Conservation (phyloP, 1,140 invertebrate species). For the Venustaconcha ellipsiformis region DNA sequence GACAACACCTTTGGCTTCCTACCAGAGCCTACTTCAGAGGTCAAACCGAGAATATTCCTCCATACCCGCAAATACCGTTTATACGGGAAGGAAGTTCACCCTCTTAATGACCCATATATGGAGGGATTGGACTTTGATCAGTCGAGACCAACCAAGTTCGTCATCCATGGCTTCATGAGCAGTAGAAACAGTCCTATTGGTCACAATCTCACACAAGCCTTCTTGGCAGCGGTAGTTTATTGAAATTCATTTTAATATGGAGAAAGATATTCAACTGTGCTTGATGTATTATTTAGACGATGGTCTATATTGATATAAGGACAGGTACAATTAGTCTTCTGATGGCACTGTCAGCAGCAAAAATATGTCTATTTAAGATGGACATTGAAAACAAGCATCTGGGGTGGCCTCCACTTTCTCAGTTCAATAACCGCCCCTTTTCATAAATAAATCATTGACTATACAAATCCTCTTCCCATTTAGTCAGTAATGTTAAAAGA, state of each 20-base stretch:
- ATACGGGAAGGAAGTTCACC: constrained; percentile 20
- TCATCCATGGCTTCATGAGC: constrained; percentile 43
- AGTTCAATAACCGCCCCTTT: too few species aligned
- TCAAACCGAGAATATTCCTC: constrained; percentile 76
- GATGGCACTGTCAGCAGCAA: too few species aligned
- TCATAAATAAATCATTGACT: too few species aligned
- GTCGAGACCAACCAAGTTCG: constrained; percentile 25
- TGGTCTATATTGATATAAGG: too few species aligned
- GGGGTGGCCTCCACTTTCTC: too few species aligned
- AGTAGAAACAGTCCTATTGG: constrained; percentile 25
- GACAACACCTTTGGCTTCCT: constrained; percentile 79
- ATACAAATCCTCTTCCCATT: too few species aligned
- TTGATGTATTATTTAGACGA: too few species aligned
- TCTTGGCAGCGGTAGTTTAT: constrained; percentile 25
- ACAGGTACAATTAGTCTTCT: too few species aligned
- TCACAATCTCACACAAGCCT: constrained; percentile 20
- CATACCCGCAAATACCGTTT: constrained; percentile 45
- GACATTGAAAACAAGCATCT: too few species aligned
- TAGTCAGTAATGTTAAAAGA: too few species aligned
- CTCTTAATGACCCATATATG: constrained; percentile 17
- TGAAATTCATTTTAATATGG: background rate
- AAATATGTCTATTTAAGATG: too few species aligned
- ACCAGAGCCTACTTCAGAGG: constrained; percentile 83
- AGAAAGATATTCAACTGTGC: too few species aligned
- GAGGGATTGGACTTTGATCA: constrained; percentile 27